Evolutionary conservation across 2,797 vertebrate genomes (phyloP), one percentile per base, ranked within the genome.

Genomic region (Myotis pilosus): DNA sequence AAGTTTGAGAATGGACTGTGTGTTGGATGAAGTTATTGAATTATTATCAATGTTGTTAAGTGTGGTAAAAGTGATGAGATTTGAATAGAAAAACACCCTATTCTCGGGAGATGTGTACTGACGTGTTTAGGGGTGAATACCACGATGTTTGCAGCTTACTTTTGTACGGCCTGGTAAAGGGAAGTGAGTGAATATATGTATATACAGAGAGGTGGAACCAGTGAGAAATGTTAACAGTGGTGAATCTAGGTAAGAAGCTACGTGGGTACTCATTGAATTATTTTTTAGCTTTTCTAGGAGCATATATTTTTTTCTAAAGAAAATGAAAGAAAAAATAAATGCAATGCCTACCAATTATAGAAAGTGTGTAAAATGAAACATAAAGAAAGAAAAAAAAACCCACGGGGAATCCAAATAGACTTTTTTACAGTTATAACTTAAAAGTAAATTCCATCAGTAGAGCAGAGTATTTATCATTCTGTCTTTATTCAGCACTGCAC

Each of bases 381-480:
- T 15, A 51, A 92, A 82, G 44, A 85, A 74, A 38, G 93, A 22
- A 22, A 88, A 60, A 60, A 15, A 30, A 60, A 25, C 10, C 10
- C 25, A 49, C 28, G 57, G n/a, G 86, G 62, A 88, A 53, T 33
- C 64, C 28, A 69, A 69, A 66, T 33, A 23, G 44, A 38, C 66
- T 76, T 85, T 62, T 62, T 80, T 53, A 62, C 30, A 13, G 71
- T 53, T 69, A 92, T 82, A 76, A 69, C 71, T 38, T 75, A 44
- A 86, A 95, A 88, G 75, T 53, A 92, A 95, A 89, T 41, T 30
- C 8, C 66, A 55, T 30, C 47, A 28, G 66, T 47, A 66, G 71
- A 79, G 62, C 72, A 76, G 25, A 91, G 17, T 30, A 62, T 33
- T 25, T 20, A 3, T 53, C 85, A 8, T 66, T 33, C 30, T 85